Evolutionary conservation across 2,888 invertebrate genomes (phyloP), one percentile per base, ranked within the genome.

Genomic region (Tiliacea citrago): DNA sequence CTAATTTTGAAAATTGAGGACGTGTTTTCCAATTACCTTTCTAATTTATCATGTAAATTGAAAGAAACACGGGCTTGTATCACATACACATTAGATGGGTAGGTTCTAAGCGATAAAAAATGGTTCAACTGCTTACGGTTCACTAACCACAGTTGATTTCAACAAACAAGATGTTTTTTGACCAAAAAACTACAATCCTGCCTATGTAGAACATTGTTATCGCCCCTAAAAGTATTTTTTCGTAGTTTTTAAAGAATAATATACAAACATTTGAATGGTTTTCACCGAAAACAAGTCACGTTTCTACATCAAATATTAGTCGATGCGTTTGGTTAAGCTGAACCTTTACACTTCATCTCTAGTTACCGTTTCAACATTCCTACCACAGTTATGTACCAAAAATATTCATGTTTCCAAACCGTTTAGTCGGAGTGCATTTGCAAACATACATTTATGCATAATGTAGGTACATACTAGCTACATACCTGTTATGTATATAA

Each of bases 341-440:
- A 68, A 68, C 62, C 67, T 51, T 69, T 45, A 51, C 45, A 47
- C 53, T 61, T 3, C 10, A 39, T 71, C 61, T 80, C 58, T 51
- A 62, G 72, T 73, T 70, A 63, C 79, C 12, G 16, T 51, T 75
- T 3, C 66, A 72, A 60, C 49, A 66, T 60, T 42, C 58, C 39
- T 39, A 13, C 45, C 51, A 35, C 60, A 68, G 65, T 63, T 93
- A 92, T 86, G 63, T 66, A 1, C 29, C 47, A 67, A 81, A 77
- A 75, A 75, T 76, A 78, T 74, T 66, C 72, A 74, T 51, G 45
- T 83, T 82, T 62, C 73, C 53, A 45, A 75, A 75, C 78, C 35
- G 57, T 78, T 84, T 77, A 39, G 49, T 73, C 45, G 35, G 62
- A 81, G 76, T 75, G 81, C 72, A 84, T 81, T 81, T 84, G 81